Evolutionary conservation across 2,113 vertebrate genomes (phyloP), one percentile per base, ranked within the genome.

Genomic region (Rousettus leschenaultii): DNA sequence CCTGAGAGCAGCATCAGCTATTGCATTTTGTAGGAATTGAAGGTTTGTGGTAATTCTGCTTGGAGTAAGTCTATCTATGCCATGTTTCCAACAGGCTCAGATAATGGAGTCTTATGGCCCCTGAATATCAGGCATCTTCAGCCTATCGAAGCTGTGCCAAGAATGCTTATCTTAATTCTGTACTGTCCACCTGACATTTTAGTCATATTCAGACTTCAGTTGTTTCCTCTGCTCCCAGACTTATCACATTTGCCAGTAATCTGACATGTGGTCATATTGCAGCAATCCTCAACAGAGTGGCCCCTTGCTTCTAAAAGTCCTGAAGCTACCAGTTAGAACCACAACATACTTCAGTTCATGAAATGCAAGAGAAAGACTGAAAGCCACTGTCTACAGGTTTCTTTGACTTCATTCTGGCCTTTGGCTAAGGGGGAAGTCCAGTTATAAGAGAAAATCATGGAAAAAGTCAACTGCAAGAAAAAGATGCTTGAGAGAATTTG

Each of bases 391-490:
- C 0, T 15, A 99, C 0, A 97, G 99, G 86, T 99, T 99, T 96
- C 99, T 99, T 97, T 98, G 99, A 68, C 98, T 99, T 77, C 99
- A 99, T 95, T 99, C 98, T 38, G 99, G 99, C 87, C 99, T 99
- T n/a, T 99, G 99, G 99, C 95, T 99, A 55, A 98, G 99, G 95
- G 99, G 99, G 83, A 99, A 98, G 99, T 95, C 99, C 86, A 99
- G 99, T 61, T 99, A 99, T 97, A 99, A 99, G 98, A 99, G 99
- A 98, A 99, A 97, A 59, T 97, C 99, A 86, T 99, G 99, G 99
- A 99, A 99, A 97, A 99, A 99, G 97, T 97, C 94, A 0, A 71
- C 98, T 38, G 98, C 97, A 73, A 98, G 98, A 92, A 99, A 78
- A 97, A 99, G 95, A 91, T 99, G 99, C 35, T 97, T 99, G 95